phyloP scores from a whole-genome alignment of 2,797 vertebrate genomes.

The Karalla daura region DNA sequence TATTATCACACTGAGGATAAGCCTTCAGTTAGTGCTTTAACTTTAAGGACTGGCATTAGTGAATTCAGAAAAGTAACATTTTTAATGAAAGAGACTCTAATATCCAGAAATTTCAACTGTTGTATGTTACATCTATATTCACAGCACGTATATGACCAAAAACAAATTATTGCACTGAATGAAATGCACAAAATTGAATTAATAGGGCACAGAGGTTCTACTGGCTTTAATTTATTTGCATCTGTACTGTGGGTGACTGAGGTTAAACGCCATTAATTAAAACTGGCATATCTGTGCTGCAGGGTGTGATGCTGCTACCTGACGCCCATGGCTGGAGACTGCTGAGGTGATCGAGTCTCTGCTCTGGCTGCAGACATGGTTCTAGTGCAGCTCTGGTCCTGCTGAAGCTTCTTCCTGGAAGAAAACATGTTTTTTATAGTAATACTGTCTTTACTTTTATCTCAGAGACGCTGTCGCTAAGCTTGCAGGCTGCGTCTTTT shows the following conservation, averaged over 20 bases:
- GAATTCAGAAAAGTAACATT: too few species aligned
- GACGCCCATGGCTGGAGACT: background rate
- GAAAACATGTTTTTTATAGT: background rate
- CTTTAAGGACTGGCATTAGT: too few species aligned
- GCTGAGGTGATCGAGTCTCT: conserved; percentile 1
- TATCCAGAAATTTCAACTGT: too few species aligned
- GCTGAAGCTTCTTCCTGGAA: conserved; percentile 5
- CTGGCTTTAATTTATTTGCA: conserved; percentile 3
- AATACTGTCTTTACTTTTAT: conserved; percentile 10
- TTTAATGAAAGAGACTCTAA: too few species aligned
- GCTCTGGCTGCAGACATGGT: background rate
- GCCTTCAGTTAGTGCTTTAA: too few species aligned
- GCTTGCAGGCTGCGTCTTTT: conserved; percentile 19
- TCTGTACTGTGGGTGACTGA: background rate
- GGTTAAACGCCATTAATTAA: conserved; percentile 1
- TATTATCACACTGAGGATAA: background rate
- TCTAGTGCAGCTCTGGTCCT: background rate
- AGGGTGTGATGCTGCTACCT: conserved; percentile 29
- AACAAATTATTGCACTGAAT: background rate
- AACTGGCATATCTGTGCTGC: background rate
- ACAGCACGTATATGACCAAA: background rate
- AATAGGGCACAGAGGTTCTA: background rate
- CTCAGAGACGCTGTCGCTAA: conserved; percentile 14
- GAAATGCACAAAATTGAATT: background rate
- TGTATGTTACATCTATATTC: too few species aligned